phyloP scores from a whole-genome alignment of 2,888 invertebrate species.

The Noctua comes region DNA sequence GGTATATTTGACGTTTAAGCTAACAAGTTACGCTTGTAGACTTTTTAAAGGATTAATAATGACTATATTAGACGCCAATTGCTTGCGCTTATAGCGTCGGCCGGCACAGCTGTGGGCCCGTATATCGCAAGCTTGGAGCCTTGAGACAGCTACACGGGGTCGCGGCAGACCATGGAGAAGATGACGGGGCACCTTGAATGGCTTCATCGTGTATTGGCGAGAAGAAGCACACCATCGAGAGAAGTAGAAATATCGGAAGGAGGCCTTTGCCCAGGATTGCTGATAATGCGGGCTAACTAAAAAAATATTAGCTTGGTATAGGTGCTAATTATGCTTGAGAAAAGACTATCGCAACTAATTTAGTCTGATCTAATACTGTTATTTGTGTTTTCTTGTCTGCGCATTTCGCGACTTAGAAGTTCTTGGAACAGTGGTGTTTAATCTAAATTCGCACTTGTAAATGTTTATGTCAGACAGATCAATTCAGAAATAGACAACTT shows the following conservation, averaged over 20 bases:
- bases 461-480: slow-evolving; percentile 2
- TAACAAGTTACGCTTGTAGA: slow-evolving; percentile 5
- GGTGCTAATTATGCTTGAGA: not conserved
- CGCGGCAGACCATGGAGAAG: not conserved
- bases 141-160: not conserved
- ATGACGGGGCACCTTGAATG: not conserved
- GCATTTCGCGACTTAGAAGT: not conserved
- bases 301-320: not conserved
- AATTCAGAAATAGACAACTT: not conserved
- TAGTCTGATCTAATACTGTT: not conserved
- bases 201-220: not conserved
- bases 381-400: not conserved
- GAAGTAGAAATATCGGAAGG: not conserved
- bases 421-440: slow-evolving; percentile 6
- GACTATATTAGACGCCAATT: not conserved
- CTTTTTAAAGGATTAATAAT: not conserved
- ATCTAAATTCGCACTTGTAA: slow-evolving; percentile 14
- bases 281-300: not conserved
- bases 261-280: not conserved
- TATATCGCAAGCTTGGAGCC: not conserved
- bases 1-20: slow-evolving; percentile 6
- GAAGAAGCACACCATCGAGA: not conserved
- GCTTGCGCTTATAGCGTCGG: too few species aligned
- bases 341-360: not conserved
- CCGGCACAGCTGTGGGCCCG: not conserved